phyloP scores from a whole-genome alignment of 2,113 vertebrate genomes.

The Callaeas wilsoni region DNA sequence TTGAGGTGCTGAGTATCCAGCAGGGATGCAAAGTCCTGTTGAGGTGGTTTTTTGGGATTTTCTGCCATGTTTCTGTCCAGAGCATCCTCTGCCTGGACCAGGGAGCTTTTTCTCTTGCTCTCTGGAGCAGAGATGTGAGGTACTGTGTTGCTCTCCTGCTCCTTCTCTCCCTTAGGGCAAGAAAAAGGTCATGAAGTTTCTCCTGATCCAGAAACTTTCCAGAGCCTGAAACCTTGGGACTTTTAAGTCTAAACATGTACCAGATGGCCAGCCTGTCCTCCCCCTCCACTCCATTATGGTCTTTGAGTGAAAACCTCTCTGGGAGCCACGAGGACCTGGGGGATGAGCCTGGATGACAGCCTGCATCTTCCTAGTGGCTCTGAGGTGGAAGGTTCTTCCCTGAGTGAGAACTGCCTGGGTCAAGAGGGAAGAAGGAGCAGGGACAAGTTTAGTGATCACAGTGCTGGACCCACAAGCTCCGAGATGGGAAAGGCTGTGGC shows the following conservation, averaged over 20 bases:
- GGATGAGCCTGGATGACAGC: not conserved
- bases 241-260: not conserved
- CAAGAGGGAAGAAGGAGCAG: not conserved
- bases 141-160: not conserved
- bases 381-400: not conserved
- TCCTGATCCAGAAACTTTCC: not conserved
- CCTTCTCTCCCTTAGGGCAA: not conserved
- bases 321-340: fast-evolving
- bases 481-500: not conserved
- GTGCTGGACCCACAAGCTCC: fast-evolving
- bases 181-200: not conserved
- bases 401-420: not conserved
- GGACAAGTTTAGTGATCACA: not conserved
- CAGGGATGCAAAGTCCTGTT: not conserved
- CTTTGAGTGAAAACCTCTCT: not conserved
- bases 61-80: not conserved
- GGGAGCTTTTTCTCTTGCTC: not conserved
- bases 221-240: not conserved
- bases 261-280: not conserved
- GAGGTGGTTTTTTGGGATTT: not conserved
- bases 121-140: not conserved
- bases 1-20: not conserved
- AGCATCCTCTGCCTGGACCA: not conserved
- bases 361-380: not conserved
- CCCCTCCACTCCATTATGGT: fast-evolving